A percentile compares a stretch with the other conserved stretches of the same genome.
These are phyloP conservation scores for Artemisiospiza belli DNA, from an alignment of 2,113 vertebrate species.

Conservation along the genomic window DNA sequence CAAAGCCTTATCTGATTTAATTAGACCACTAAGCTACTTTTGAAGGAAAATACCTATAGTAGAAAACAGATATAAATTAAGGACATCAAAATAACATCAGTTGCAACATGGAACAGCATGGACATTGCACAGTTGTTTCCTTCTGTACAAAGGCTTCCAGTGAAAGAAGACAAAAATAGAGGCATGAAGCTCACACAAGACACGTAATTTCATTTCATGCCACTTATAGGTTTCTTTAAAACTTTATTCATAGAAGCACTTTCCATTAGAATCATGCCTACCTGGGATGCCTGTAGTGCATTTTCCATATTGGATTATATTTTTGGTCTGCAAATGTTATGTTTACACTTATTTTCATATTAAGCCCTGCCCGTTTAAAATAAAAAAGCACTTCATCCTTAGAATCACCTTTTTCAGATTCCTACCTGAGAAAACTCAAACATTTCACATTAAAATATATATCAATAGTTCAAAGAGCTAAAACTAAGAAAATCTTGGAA, in stretches of 20 bases:
- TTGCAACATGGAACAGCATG: not conserved
- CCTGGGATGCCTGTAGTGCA: not conserved
- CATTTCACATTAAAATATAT: not conserved
- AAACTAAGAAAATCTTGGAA: not conserved
- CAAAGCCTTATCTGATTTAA: constrained; percentile 18
- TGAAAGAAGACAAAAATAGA: not conserved
- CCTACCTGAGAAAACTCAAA: not conserved
- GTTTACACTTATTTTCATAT: not conserved
- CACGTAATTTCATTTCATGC: not conserved
- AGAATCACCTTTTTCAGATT: not conserved
- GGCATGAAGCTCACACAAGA: not conserved
- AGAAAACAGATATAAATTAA: not conserved
- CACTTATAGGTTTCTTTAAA: not conserved
- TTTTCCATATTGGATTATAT: not conserved
- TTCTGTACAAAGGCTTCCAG: not conserved
- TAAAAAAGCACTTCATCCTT: not conserved
- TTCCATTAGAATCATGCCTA: not conserved
- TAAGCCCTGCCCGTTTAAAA: not conserved
- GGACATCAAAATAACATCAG: not conserved
- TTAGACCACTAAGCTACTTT: constrained; percentile 7
- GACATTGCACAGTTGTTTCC: not conserved
- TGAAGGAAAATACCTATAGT: not conserved
- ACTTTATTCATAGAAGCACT: not conserved
- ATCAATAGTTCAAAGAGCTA: not conserved
- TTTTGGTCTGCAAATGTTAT: not conserved